These are phyloP conservation scores for Lagopus leucura DNA, from an alignment of 2,113 vertebrate species.

Conservation along the genomic window DNA sequence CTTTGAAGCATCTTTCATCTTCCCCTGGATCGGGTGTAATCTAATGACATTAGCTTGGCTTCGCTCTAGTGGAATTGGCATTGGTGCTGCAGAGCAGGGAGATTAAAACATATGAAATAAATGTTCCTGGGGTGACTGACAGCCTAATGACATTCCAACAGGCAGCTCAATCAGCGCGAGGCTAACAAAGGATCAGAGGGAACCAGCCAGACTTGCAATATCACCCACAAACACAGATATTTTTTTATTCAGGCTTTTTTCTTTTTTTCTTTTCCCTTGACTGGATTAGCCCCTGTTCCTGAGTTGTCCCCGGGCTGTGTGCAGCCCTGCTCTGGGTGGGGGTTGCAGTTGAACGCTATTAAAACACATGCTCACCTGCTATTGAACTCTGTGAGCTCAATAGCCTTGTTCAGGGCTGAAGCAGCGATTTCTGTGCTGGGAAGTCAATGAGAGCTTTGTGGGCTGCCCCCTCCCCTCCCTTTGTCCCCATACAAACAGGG, in stretches of 20 bases:
- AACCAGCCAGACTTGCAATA: not conserved
- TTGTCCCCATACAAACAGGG: not conserved
- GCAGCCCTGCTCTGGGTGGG: not conserved
- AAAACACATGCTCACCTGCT: conserved; percentile 63
- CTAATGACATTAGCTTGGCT: conserved; percentile 61
- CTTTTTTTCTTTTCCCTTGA: not conserved
- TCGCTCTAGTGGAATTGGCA: conserved; percentile 26
- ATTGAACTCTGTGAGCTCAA: conserved; percentile 62
- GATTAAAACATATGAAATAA: conserved; percentile 67
- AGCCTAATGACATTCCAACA: conserved; percentile 63
- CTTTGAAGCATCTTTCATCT: conserved; percentile 63
- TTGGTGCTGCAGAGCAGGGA: conserved; percentile 18
- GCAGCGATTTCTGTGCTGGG: not conserved
- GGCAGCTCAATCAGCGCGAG: conserved; percentile 42
- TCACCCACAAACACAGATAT: not conserved
- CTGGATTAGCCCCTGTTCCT: not conserved
- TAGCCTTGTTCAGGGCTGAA: conserved; percentile 43
- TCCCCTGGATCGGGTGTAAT: conserved; percentile 3
- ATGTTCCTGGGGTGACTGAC: conserved; percentile 59
- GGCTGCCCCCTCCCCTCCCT: conserved; percentile 18
- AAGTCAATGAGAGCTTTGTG: conserved; percentile 45
- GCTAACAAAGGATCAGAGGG: conserved; percentile 71
- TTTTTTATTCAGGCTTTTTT: not conserved
- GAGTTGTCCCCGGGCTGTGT: conserved; percentile 32
- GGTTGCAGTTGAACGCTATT: not conserved